Evolutionary conservation across 2,113 vertebrate genomes (phyloP), one percentile per base, ranked within the genome.

Genomic region (Macaca mulatta): DNA sequence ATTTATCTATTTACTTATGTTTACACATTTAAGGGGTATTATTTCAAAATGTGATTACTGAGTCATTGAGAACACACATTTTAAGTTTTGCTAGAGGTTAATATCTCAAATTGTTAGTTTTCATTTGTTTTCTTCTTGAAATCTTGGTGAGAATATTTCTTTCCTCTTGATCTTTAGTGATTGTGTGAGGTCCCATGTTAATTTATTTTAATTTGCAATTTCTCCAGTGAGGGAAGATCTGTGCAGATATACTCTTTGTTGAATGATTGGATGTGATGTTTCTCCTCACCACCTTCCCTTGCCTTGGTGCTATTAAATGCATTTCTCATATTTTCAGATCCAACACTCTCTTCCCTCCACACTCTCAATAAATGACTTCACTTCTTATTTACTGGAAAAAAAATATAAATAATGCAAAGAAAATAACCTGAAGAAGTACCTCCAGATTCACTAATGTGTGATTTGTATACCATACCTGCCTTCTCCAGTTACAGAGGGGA

Each of bases 191-290:
- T 32, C 30, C 18, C 18, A 32, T 64, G 55, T 74, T 93, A 48
- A 95, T 75, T 90, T 61, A 64, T 93, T 95, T 95, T 82, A 80
- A 89, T 86, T 93, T 84, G 59, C 14, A 88, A 78, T 79, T 92
- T 93, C 57, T 94, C 52, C 55, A 25, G 38, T 16, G 43, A 72
- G 3, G 22, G 35, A 77, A 91, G 64, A 80, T 40, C 22, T 83
- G 32, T 75, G 40, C 23, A 87, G 40, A 35, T 75, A 27, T 18
- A 35, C 30, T 27, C 70, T 59, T 52, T 64, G 35, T 87, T n/a
- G 30, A 87, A 22, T 90, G 22, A 40, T 9, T 59, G 14, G 3
- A 0, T n/a, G 30, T 20, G 1, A 35, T 20, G 1, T 59, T 45
- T n/a, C 25, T 93, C 35, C 32, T 86, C 23, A 17, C 8, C 3